A percentile compares a stretch with the other conserved stretches of the same genome.
phyloP scores from a whole-genome alignment of 2,888 invertebrate species.

The Pheosia gnoma region DNA sequence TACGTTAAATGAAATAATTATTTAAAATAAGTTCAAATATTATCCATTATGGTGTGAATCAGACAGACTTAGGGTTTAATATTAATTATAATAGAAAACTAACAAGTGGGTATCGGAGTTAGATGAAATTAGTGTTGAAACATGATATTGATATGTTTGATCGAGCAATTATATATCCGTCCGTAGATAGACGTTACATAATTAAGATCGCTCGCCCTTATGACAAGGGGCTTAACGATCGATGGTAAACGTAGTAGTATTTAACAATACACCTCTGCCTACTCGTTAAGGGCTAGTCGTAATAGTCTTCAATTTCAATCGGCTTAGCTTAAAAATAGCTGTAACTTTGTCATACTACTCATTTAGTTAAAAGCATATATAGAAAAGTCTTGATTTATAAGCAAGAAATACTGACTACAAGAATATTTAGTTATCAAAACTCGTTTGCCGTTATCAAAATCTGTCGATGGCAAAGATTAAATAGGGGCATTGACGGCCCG shows the following conservation, averaged over 20 bases:
- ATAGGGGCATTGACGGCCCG: too few relatives aligned
- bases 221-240: too few relatives aligned
- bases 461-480: too few relatives aligned
- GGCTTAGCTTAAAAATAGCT: background rate
- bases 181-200: constrained; percentile 31
- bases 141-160: constrained; percentile 30
- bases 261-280: too few relatives aligned
- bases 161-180: constrained; percentile 47
- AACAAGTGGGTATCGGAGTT: constrained; percentile 3
- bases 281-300: too few relatives aligned
- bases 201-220: background rate
- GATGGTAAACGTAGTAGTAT: too few relatives aligned
- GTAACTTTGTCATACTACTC: background rate
- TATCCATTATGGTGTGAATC: constrained; percentile 5
- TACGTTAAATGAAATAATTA: background rate
- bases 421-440: too few relatives aligned
- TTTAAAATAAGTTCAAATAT: constrained; percentile 2
- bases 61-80: background rate
- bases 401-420: too few relatives aligned
- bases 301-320: too few relatives aligned
- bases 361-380: background rate
- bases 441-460: too few relatives aligned
- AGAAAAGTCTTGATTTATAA: too few relatives aligned
- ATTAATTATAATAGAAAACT: background rate
- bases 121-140: constrained; percentile 50